Evolutionary conservation across 2,888 invertebrate genomes (phyloP).

Genomic region (Chesias legatella): DNA sequence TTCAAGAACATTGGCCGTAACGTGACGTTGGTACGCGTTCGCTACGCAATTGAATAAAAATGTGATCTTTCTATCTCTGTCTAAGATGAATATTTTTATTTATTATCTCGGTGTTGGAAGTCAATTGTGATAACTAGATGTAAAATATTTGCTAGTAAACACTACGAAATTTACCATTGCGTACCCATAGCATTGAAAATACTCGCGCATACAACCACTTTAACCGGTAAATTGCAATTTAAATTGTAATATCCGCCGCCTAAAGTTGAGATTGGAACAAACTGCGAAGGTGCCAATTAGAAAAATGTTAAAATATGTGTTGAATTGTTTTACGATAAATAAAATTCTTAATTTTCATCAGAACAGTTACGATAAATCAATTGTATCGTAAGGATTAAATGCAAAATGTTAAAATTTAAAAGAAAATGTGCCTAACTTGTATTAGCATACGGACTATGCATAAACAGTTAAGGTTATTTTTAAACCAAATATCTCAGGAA

Average conservation of each 20-base stretch:
- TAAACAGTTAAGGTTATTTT: no score
- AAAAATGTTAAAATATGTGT: constrained; percentile 57
- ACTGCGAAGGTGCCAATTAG: constrained; percentile 47
- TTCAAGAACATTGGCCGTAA: constrained; percentile 33
- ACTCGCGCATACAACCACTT: constrained; percentile 70
- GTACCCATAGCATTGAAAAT: constrained; percentile 73
- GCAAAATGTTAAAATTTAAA: no score
- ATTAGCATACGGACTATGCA: no score
- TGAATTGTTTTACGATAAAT: constrained; percentile 57
- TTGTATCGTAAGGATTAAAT: no score
- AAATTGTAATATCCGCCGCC: constrained; percentile 35
- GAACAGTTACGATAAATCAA: no score
- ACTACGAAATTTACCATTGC: constrained; percentile 60
- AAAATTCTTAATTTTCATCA: no score
- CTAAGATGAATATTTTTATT: constrained; percentile 22
- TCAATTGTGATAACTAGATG: constrained; percentile 26
- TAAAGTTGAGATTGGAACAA: constrained; percentile 48
- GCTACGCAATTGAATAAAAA: constrained; percentile 29
- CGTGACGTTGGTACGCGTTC: constrained; percentile 42
- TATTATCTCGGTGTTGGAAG: constrained; percentile 12
- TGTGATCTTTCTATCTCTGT: constrained; percentile 26
- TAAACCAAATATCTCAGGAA: no score
- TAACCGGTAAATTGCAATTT: constrained; percentile 42
- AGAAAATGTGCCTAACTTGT: no score
- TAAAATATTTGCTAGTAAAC: constrained; percentile 44